Evolutionary conservation across 2,113 vertebrate genomes (phyloP).

Genomic region (Axis porcinus): DNA sequence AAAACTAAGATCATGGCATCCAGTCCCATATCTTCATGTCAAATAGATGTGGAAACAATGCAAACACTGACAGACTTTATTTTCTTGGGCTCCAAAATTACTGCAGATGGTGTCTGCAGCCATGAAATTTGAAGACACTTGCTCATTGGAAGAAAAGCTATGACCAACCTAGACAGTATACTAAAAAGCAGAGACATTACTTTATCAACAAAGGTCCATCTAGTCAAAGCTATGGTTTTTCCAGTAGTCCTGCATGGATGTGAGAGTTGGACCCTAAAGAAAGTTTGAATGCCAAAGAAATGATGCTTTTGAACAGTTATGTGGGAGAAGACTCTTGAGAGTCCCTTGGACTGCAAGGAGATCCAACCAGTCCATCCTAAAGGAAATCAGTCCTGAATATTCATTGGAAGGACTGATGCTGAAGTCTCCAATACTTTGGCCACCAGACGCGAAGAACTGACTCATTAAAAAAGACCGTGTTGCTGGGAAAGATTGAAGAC

Average conservation of each 20-base stretch:
- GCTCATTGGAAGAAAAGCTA: background rate
- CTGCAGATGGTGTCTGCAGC: background rate
- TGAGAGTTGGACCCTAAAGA: background rate
- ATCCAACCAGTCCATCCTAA: background rate
- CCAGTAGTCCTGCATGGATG: background rate
- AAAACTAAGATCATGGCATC: background rate
- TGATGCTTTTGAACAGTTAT: background rate
- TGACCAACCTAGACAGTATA: background rate
- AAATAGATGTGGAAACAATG: background rate
- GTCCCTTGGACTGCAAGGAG: background rate
- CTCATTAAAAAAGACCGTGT: background rate
- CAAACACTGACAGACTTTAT: background rate
- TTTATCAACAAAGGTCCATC: background rate
- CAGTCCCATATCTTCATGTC: background rate
- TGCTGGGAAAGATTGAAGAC: background rate
- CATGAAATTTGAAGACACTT: background rate
- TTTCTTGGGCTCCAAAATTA: background rate
- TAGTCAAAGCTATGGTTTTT: background rate
- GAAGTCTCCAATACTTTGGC: background rate
- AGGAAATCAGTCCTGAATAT: background rate
- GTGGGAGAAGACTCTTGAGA: background rate
- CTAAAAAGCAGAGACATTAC: background rate
- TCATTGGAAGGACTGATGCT: background rate
- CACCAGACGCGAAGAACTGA: background rate
- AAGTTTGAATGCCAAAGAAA: background rate